Percentiles rank a stretch among this genome's conserved stretches.
phyloP scores from a whole-genome alignment of 2,888 invertebrate genomes.

The Deladenus siricidicola region DNA sequence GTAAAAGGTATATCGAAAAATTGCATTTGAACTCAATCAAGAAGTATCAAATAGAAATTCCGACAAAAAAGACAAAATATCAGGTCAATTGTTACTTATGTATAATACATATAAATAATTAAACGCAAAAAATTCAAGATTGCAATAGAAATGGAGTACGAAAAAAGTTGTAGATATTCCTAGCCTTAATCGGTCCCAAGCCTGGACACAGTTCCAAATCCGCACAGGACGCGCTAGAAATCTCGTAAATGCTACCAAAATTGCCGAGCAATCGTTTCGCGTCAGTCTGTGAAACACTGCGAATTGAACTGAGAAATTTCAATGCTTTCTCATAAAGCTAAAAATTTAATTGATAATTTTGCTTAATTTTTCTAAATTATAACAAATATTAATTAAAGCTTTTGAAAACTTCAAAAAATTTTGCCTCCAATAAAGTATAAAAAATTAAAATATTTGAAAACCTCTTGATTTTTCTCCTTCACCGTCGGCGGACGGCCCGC shows the following conservation, averaged over 20 bases:
- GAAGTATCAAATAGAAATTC: neutral
- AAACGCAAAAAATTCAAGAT: conserved; percentile 6
- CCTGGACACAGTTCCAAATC: conserved; percentile 43
- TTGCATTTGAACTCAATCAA: too few species aligned
- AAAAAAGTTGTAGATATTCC: conserved; percentile 40
- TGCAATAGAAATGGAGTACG: conserved; percentile 17
- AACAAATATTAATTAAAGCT: conserved; percentile 10
- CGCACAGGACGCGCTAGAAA: conserved; percentile 36
- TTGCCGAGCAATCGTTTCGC: conserved; percentile 43
- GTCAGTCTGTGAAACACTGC: conserved; percentile 43
- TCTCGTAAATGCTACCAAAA: conserved; percentile 38
- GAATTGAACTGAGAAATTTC: conserved; percentile 41
- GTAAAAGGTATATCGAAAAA: too few species aligned
- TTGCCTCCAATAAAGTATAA: too few species aligned
- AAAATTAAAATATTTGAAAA: neutral
- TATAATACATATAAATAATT: too few species aligned
- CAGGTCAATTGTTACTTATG: too few species aligned
- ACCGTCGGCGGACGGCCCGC: neutral
- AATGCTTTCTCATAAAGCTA: conserved; percentile 36
- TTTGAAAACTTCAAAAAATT: neutral
- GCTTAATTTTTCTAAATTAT: too few species aligned
- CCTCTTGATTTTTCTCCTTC: conserved; percentile 20
- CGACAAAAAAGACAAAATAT: neutral
- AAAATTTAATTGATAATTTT: neutral
- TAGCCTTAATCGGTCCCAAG: conserved; percentile 44